Percentiles rank a stretch among this genome's conserved stretches.
phyloP scores from a whole-genome alignment of 53 echinoderm and acorn worm species.

The Stichopus horrens region DNA sequence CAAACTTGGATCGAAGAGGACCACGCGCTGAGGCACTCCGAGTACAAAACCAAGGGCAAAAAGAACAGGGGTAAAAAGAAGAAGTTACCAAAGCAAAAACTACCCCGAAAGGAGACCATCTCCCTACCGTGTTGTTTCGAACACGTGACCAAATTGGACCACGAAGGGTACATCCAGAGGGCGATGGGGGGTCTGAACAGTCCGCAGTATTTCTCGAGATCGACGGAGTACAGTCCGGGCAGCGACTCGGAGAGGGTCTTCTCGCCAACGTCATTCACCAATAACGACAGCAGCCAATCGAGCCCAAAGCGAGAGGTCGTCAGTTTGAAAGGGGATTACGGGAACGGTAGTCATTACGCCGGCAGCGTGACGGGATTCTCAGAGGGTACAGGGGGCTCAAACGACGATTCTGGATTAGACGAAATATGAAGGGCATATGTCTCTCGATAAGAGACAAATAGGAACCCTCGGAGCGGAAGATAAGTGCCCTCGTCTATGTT shows the following conservation, averaged over 20 bases:
- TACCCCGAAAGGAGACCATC: slow-evolving; percentile 82
- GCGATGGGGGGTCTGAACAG: slow-evolving; percentile 45
- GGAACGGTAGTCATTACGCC: slow-evolving; percentile 39
- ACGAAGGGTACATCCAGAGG: slow-evolving; percentile 64
- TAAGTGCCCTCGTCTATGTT: too few relatives aligned
- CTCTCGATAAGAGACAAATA: too few relatives aligned
- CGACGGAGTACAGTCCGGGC: slow-evolving; percentile 25
- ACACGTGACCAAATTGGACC: slow-evolving; percentile 90
- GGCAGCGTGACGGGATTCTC: slow-evolving; percentile 63
- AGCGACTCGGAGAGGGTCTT: slow-evolving; percentile 15
- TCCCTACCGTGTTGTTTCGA: slow-evolving; percentile 97
- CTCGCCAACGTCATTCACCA: slow-evolving; percentile 15
- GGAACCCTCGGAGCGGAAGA: too few relatives aligned
- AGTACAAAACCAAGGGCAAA: slow-evolving; percentile 58
- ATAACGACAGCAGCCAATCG: background rate
- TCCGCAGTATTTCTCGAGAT: slow-evolving; percentile 26
- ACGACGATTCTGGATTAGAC: slow-evolving; percentile 92
- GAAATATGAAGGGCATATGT: slow-evolving; percentile 47
- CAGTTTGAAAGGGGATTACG: slow-evolving; percentile 28
- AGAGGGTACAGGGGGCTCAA: slow-evolving; percentile 72
- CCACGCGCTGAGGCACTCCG: slow-evolving; percentile 46
- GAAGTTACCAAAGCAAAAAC: slow-evolving; percentile 58
- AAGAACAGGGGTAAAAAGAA: slow-evolving; percentile 80
- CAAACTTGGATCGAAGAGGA: slow-evolving; percentile 74
- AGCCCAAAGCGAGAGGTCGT: slow-evolving; percentile 33